These are phyloP conservation scores for Poecilia latipinna DNA, from an alignment of 2,113 vertebrate genomes.

Conservation along the genomic window DNA sequence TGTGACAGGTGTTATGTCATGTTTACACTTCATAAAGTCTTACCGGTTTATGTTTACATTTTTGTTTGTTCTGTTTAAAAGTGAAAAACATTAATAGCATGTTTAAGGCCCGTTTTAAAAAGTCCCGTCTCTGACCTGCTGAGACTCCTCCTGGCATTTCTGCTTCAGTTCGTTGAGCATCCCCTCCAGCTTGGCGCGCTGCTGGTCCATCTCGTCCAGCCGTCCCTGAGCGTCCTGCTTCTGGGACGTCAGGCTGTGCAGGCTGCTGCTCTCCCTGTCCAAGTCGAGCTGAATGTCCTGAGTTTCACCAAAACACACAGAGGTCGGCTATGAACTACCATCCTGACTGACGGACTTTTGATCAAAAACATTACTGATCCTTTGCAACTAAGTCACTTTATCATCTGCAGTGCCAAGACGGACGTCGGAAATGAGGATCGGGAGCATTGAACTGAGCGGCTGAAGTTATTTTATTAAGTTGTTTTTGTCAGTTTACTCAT, in stretches of 20 bases:
- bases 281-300: slow-evolving; percentile 90
- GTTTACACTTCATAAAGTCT: too few species aligned
- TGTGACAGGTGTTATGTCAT: too few species aligned
- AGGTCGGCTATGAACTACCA: not conserved
- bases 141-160: slow-evolving; percentile 92
- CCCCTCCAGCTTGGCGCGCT: slow-evolving; percentile 92
- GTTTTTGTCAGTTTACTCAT: too few species aligned
- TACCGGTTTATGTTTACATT: not conserved
- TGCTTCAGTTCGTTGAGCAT: slow-evolving; percentile 89
- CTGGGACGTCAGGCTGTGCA: slow-evolving; percentile 90
- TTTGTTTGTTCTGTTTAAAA: not conserved
- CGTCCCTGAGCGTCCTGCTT: slow-evolving; percentile 91
- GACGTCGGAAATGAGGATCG: too few species aligned
- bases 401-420: too few species aligned
- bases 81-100: too few species aligned
- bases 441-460: too few species aligned
- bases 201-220: slow-evolving; percentile 96
- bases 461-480: too few species aligned
- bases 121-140: slow-evolving; percentile 81
- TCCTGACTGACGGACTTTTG: not conserved
- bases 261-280: slow-evolving; percentile 86
- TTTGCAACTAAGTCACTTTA: too few species aligned
- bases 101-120: not conserved
- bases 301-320: slow-evolving; percentile 2
- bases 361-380: too few species aligned